A percentile compares a stretch with the other conserved stretches of the same genome.
Conservation (phyloP, 1,140 invertebrate genomes). For the Rhizoglyphus robini region DNA sequence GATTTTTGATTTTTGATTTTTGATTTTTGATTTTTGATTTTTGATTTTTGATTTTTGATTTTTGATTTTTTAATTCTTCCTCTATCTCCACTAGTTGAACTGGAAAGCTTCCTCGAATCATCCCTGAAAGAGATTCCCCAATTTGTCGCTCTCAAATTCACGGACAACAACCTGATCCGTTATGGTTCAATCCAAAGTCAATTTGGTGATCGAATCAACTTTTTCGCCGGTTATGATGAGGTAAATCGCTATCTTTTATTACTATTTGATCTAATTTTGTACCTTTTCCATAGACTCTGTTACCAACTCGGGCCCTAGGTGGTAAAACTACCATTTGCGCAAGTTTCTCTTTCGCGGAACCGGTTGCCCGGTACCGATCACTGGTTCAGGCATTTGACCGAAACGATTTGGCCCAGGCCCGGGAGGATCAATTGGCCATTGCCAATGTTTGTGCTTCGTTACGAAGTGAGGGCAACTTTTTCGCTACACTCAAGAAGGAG, state of each 20-base stretch:
- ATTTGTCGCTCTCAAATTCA: conserved; percentile 18
- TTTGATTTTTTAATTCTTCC: no score
- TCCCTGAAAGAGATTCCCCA: not conserved
- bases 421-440: not conserved
- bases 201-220: conserved; percentile 27
- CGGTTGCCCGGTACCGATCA: not conserved
- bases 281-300: no score
- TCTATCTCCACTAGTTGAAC: no score
- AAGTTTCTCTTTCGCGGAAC: not conserved
- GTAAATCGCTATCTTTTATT: no score
- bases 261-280: no score
- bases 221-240: conserved; percentile 33
- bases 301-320: not conserved
- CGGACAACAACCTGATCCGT: conserved; percentile 29
- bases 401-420: not conserved
- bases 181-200: conserved; percentile 27
- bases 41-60: no score
- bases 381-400: not conserved
- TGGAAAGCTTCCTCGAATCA: conserved; percentile 44
- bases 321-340: conserved; percentile 1
- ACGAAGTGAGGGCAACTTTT: not conserved
- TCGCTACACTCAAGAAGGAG: not conserved
- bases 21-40: no score
- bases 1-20: no score
- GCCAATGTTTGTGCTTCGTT: not conserved